These are phyloP conservation scores for Notechis scutatus DNA, from an alignment of 2,113 vertebrate genomes.

Conservation along the genomic window DNA sequence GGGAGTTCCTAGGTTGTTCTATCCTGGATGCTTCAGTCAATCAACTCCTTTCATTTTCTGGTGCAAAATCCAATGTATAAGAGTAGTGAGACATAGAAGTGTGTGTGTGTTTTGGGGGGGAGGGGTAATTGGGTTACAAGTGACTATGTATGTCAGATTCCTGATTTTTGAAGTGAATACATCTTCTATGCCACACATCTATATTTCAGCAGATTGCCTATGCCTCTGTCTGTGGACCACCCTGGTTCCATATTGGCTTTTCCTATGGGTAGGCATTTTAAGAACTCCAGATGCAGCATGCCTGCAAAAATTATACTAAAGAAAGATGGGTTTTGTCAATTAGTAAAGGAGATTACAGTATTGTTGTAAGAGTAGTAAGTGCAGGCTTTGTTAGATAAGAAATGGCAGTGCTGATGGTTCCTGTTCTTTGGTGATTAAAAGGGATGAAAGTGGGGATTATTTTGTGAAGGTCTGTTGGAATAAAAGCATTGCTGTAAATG, in stretches of 20 bases:
- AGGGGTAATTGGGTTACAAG: not conserved
- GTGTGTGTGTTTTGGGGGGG: not conserved
- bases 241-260: not conserved
- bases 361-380: slow-evolving; percentile 52
- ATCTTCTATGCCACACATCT: not conserved
- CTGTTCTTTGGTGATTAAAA: slow-evolving; percentile 63
- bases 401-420: slow-evolving; percentile 53
- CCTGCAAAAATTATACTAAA: slow-evolving; percentile 24
- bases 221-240: not conserved
- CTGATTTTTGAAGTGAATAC: not conserved
- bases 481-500: slow-evolving; percentile 53
- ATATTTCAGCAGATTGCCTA: not conserved
- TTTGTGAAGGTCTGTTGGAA: slow-evolving; percentile 58
- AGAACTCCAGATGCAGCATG: not conserved
- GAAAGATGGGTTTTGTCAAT: slow-evolving; percentile 50
- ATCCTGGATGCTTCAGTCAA: not conserved
- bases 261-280: slow-evolving; percentile 4
- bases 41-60: not conserved
- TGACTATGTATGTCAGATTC: not conserved
- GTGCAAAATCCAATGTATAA: not conserved
- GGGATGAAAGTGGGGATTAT: slow-evolving; percentile 32
- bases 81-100: not conserved
- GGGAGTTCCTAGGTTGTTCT: not conserved
- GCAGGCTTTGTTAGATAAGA: slow-evolving; percentile 63
- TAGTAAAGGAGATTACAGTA: slow-evolving; percentile 55